Evolutionary conservation across 2,888 invertebrate genomes (phyloP).

Genomic region (Sabellastarte sp.): DNA sequence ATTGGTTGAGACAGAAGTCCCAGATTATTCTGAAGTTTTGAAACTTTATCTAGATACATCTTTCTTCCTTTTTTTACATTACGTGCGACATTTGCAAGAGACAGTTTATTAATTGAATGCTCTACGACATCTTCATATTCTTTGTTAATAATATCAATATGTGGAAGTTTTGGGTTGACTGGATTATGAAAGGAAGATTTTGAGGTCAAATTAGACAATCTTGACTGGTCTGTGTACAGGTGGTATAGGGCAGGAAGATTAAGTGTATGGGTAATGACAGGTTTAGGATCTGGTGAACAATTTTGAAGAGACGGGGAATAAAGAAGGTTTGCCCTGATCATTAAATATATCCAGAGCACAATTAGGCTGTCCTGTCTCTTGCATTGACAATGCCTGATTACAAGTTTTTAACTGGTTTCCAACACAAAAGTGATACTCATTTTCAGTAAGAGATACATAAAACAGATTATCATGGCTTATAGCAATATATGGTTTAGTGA

Average conservation of each 20-base stretch:
- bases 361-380: background rate
- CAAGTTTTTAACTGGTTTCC: background rate
- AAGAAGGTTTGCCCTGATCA: background rate
- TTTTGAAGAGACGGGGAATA: no score
- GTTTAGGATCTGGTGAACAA: no score
- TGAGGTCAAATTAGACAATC: background rate
- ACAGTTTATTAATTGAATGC: background rate
- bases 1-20: background rate
- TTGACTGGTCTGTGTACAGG: background rate
- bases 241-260: background rate
- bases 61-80: background rate
- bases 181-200: background rate
- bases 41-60: background rate
- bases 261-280: background rate
- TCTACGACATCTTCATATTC: background rate
- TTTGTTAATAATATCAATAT: background rate
- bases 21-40: background rate
- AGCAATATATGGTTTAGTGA: background rate
- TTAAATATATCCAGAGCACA: background rate
- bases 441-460: background rate
- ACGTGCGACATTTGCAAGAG: background rate
- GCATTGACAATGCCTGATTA: background rate
- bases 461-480: background rate
- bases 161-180: background rate
- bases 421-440: background rate